Conservation (phyloP, 2,113 vertebrate species). For the Phaethon lepturus region DNA sequence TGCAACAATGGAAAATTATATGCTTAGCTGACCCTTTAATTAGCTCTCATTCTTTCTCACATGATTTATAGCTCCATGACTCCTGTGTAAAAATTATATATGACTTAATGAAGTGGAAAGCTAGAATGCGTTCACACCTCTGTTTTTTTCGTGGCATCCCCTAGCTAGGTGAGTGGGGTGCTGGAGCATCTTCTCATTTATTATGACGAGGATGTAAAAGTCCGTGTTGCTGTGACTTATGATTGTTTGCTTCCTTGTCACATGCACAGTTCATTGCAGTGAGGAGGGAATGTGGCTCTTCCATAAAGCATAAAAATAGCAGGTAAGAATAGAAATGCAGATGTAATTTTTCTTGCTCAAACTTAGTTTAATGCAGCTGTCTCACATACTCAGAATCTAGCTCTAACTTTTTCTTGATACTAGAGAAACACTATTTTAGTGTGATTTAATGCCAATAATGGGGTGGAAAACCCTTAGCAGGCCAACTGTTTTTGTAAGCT, state of each 20-base stretch:
- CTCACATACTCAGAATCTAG: not conserved
- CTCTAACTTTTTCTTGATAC: not conserved
- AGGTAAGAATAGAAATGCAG: not conserved
- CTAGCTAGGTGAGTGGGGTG: not conserved
- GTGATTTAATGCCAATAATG: accelerated
- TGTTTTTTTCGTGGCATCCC: constrained; percentile 36
- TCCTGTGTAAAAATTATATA: constrained; percentile 78
- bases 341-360: not conserved
- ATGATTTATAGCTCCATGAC: constrained; percentile 84
- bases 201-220: not conserved
- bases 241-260: constrained; percentile 20
- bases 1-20: constrained; percentile 67
- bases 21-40: constrained; percentile 81
- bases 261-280: not conserved
- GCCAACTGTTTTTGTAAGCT: not conserved
- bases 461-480: not conserved
- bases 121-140: constrained; percentile 44
- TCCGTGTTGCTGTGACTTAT: not conserved
- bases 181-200: constrained; percentile 10
- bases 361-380: not conserved
- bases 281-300: not conserved
- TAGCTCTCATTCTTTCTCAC: constrained; percentile 87
- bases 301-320: not conserved
- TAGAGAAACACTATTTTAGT: not conserved
- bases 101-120: constrained; percentile 71